These are phyloP conservation scores for Homalodisca vitripennis DNA, from an alignment of 1,140 invertebrate genomes.

Conservation along the genomic window DNA sequence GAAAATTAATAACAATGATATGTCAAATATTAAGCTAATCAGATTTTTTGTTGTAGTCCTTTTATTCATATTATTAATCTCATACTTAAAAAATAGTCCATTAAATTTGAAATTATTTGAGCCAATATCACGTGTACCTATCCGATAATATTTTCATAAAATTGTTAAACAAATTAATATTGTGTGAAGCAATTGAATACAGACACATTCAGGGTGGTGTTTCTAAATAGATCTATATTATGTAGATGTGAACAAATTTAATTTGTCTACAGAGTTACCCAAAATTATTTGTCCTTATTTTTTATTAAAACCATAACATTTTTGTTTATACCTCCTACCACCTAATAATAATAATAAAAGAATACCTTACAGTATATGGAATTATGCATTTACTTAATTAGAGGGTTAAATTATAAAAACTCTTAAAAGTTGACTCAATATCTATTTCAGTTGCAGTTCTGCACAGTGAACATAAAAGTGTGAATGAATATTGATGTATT, in stretches of 20 bases:
- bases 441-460: too few species aligned
- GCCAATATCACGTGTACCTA: not conserved
- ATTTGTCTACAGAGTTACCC: not conserved
- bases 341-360: too few species aligned
- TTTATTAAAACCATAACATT: too few species aligned
- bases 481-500: too few species aligned
- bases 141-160: not conserved
- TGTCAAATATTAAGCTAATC: not conserved
- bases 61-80: not conserved
- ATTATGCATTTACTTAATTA: too few species aligned
- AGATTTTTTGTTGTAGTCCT: not conserved
- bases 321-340: too few species aligned
- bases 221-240: not conserved
- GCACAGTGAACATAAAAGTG: too few species aligned
- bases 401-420: too few species aligned
- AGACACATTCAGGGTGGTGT: not conserved
- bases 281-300: not conserved
- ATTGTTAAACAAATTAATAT: not conserved
- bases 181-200: not conserved
- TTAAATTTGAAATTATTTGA: not conserved
- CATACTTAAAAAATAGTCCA: not conserved
- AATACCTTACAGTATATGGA: too few species aligned
- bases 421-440: too few species aligned
- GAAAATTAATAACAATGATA: constrained; percentile 2
- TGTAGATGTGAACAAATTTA: not conserved